These are phyloP conservation scores for Bellardia pandia DNA, from an alignment of 2,888 invertebrate genomes.

Conservation along the genomic window DNA sequence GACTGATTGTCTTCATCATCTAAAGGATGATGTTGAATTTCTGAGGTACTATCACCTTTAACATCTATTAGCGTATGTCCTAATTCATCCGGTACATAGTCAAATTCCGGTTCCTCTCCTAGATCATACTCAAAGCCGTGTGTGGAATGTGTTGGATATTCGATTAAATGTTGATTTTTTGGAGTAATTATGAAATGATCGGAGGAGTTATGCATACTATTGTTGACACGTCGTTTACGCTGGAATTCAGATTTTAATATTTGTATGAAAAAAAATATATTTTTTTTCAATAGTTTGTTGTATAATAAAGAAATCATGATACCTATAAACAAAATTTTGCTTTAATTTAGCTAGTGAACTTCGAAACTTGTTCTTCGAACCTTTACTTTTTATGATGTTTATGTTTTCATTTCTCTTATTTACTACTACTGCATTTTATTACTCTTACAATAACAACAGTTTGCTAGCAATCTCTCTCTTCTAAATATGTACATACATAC, in stretches of 20 bases:
- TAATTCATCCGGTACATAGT: slow-evolving; percentile 60
- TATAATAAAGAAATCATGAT: too few relatives aligned
- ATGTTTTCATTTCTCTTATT: background rate
- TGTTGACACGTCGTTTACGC: slow-evolving; percentile 58
- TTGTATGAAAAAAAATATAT: too few relatives aligned
- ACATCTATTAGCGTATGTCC: slow-evolving; percentile 24
- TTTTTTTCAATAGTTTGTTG: too few relatives aligned
- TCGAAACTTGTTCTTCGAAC: too few relatives aligned
- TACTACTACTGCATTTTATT: background rate
- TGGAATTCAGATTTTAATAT: slow-evolving; percentile 15
- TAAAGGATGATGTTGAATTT: slow-evolving; percentile 4
- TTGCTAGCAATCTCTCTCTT: background rate
- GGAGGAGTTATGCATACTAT: slow-evolving; percentile 10
- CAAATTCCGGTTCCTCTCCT: slow-evolving; percentile 55
- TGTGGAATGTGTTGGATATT: slow-evolving; percentile 51
- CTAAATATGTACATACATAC: too few relatives aligned
- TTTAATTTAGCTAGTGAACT: too few relatives aligned
- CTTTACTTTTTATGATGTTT: background rate
- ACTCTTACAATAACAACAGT: background rate
- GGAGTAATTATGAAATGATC: slow-evolving; percentile 25
- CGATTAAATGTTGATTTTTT: slow-evolving; percentile 53
- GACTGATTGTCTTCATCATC: slow-evolving; percentile 35
- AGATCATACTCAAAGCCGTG: slow-evolving; percentile 55
- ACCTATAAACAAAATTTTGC: too few relatives aligned
- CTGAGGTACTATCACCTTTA: slow-evolving; percentile 36